phyloP scores from a whole-genome alignment of 2,113 vertebrate genomes.

The Psittacara wagleri region DNA sequence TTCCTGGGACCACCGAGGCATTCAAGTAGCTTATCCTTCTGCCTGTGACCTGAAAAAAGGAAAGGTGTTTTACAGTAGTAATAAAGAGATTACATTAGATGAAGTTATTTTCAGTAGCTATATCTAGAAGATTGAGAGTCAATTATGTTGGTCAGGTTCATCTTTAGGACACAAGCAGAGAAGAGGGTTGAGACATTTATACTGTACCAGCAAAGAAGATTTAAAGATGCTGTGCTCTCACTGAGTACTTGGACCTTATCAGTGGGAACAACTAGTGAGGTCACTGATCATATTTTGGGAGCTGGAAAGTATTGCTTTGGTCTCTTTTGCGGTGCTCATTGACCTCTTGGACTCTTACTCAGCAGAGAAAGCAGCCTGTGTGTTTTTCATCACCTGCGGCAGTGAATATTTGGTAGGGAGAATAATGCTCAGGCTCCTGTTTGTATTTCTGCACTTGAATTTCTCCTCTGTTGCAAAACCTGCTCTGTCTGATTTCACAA shows the following conservation, averaged over 20 bases:
- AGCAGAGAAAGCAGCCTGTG: neutral
- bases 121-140: conserved; percentile 61
- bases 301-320: neutral
- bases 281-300: neutral
- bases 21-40: conserved; percentile 18
- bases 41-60: conserved; percentile 32
- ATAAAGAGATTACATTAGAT: conserved; percentile 60
- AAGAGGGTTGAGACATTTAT: neutral
- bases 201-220: neutral
- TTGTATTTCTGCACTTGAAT: neutral
- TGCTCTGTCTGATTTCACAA: neutral
- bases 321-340: neutral
- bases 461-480: neutral
- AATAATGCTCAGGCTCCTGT: neutral
- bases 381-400: neutral
- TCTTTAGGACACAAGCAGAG: conserved; percentile 44
- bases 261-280: neutral
- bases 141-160: conserved; percentile 52
- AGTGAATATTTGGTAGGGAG: neutral
- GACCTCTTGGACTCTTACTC: neutral
- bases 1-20: neutral
- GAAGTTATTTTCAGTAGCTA: conserved; percentile 61
- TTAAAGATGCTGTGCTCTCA: neutral
- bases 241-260: neutral
- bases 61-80: conserved; percentile 50